Conservation (phyloP, 2,113 vertebrate species). For the Hippolais icterina region DNA sequence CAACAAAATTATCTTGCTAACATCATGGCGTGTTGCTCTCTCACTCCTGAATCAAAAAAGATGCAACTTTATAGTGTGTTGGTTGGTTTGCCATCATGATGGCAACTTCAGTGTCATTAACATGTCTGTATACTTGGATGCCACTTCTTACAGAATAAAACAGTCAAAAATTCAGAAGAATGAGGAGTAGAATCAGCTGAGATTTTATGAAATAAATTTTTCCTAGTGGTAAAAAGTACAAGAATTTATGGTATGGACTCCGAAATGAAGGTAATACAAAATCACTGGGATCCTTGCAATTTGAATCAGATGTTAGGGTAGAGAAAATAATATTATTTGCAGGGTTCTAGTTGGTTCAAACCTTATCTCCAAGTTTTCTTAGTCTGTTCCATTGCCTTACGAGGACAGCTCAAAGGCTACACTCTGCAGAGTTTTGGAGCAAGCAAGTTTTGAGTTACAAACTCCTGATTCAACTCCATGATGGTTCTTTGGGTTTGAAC, state of each 20-base stretch:
- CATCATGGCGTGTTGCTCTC: not conserved
- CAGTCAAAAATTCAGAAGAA: not conserved
- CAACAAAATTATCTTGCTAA: not conserved
- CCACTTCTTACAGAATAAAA: not conserved
- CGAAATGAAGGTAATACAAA: not conserved
- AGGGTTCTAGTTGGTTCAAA: not conserved
- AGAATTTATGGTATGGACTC: not conserved
- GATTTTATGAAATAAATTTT: not conserved
- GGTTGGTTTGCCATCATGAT: not conserved
- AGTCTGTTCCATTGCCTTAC: not conserved
- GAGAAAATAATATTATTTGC: not conserved
- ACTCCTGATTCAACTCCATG: not conserved
- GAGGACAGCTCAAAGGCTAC: not conserved
- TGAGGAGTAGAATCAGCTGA: not conserved
- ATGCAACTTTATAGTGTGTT: not conserved
- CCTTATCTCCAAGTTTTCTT: not conserved
- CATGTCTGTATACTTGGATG: not conserved
- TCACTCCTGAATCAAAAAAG: not conserved
- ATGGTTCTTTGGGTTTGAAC: not conserved
- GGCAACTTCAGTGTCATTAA: not conserved
- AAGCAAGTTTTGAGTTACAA: not conserved
- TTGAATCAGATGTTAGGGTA: not conserved
- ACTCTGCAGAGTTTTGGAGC: not conserved
- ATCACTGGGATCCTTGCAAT: not conserved
- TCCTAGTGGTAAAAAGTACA: fast-evolving